Conservation (phyloP, 2,888 invertebrate species). For the Cryptocephalus moraei region DNA sequence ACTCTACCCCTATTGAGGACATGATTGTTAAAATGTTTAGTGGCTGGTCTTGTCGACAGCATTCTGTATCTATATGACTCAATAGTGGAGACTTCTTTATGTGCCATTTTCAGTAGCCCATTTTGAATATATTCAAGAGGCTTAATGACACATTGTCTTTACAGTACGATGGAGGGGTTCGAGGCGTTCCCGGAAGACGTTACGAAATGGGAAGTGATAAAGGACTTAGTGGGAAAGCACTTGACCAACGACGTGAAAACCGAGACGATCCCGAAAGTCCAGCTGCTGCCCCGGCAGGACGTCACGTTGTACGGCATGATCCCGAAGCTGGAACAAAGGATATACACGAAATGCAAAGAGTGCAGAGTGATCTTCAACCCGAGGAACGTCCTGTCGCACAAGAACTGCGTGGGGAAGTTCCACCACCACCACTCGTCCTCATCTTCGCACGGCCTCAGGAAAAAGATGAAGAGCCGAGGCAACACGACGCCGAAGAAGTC, state of each 20-base stretch:
- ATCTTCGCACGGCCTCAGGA: conserved; percentile 23
- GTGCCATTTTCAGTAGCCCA: too few relatives aligned
- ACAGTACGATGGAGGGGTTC: conserved; percentile 7
- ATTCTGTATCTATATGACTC: too few relatives aligned
- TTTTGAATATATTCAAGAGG: too few relatives aligned
- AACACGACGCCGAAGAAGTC: conserved; percentile 22
- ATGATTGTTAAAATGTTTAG: too few relatives aligned
- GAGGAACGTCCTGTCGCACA: conserved; percentile 14
- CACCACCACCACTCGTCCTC: conserved; percentile 9
- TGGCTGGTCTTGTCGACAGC: too few relatives aligned
- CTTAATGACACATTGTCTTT: too few relatives aligned
- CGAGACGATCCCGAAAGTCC: conserved; percentile 14
- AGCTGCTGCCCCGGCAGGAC: conserved; percentile 30
- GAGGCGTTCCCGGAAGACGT: conserved; percentile 16
- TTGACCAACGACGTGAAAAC: conserved; percentile 2
- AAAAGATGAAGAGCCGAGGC: conserved; percentile 29
- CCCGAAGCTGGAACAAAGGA: conserved; percentile 31
- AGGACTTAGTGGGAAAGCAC: conserved; percentile 13
- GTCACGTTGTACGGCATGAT: conserved; percentile 30
- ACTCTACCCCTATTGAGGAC: too few relatives aligned
- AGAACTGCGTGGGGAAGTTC: conserved; percentile 20
- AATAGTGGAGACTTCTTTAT: too few relatives aligned
- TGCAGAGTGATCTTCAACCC: conserved; percentile 22
- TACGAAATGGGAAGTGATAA: conserved; percentile 17
- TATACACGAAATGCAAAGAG: conserved; percentile 30